A percentile compares a stretch with the other conserved stretches of the same genome.
These are phyloP conservation scores for Trematocara variabile DNA, from an alignment of 2,113 vertebrate species.

Conservation along the genomic window DNA sequence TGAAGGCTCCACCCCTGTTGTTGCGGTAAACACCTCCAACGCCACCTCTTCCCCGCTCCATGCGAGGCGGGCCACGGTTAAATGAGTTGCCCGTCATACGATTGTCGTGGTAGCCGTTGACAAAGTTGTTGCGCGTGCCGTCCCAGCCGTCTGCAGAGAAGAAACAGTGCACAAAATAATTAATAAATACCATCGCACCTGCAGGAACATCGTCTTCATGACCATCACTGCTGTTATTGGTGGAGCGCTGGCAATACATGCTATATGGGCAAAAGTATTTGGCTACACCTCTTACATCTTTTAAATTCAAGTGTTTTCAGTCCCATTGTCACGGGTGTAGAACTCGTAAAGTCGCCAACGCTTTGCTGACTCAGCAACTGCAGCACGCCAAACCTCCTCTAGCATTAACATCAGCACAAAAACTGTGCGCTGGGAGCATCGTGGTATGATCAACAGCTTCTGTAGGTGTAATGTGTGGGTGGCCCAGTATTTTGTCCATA, in stretches of 20 bases:
- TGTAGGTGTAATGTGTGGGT: background rate
- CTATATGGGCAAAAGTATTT: background rate
- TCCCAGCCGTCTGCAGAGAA: slow-evolving; percentile 71
- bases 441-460: background rate
- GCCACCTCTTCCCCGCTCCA: slow-evolving; percentile 73
- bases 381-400: background rate
- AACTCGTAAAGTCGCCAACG: accelerated
- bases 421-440: background rate
- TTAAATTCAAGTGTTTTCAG: background rate
- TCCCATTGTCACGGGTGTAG: background rate
- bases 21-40: slow-evolving; percentile 66
- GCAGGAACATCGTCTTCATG: background rate
- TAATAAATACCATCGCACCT: background rate
- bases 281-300: background rate
- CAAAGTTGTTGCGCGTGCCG: slow-evolving; percentile 72
- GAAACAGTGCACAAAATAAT: background rate
- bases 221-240: background rate
- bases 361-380: background rate
- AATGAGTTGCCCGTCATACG: slow-evolving; percentile 70
- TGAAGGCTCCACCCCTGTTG: slow-evolving; percentile 65
- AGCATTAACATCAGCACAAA: background rate
- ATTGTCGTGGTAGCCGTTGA: slow-evolving; percentile 78
- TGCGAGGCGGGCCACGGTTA: slow-evolving; percentile 72
- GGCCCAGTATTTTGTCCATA: background rate
- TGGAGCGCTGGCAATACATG: accelerated